Percentiles rank a stretch among this genome's conserved stretches.
phyloP scores from a whole-genome alignment of 2,113 vertebrate genomes.

The Panthera uncia region DNA sequence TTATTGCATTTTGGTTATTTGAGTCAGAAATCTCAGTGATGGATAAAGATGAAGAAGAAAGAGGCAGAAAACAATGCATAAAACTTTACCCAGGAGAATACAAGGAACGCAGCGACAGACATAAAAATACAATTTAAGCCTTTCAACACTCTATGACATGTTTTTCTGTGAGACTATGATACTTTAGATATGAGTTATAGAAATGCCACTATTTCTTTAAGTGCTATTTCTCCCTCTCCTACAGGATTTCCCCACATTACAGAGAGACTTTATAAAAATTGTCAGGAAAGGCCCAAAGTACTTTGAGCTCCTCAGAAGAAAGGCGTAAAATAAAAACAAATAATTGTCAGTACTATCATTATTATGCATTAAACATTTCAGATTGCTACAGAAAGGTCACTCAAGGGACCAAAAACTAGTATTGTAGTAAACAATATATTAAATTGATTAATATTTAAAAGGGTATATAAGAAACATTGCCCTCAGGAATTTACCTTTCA shows the following conservation, averaged over 20 bases:
- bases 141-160: background rate
- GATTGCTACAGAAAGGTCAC: background rate
- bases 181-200: background rate
- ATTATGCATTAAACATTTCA: conserved; percentile 2
- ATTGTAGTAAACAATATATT: background rate
- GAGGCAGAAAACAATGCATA: background rate
- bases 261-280: conserved; percentile 45
- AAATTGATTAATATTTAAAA: conserved; percentile 58
- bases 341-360: conserved; percentile 8
- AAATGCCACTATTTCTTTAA: background rate
- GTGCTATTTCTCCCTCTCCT: background rate
- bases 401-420: background rate
- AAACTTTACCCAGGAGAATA: background rate
- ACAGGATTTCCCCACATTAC: background rate
- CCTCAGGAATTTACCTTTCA: conserved; percentile 38
- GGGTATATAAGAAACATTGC: background rate
- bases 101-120: background rate
- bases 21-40: background rate
- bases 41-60: background rate
- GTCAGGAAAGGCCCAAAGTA: background rate
- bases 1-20: background rate
- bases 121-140: background rate
- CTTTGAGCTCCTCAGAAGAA: background rate
- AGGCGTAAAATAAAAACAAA: conserved; percentile 27
- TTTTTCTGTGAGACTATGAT: background rate